Evolutionary conservation across 1,140 invertebrate genomes (phyloP).

Genomic region (Sinonovacula constricta): DNA sequence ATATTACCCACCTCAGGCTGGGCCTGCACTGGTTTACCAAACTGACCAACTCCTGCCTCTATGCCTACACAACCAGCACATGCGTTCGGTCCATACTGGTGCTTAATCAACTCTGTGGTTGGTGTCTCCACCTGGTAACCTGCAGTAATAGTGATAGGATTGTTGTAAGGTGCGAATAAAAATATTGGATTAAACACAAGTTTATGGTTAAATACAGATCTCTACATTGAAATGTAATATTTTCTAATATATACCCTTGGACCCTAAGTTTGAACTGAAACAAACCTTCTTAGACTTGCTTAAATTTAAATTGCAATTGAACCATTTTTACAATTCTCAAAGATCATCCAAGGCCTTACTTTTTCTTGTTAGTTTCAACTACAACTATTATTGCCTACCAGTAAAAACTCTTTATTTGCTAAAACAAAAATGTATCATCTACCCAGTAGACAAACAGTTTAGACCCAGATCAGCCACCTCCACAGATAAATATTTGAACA

Average conservation of each 20-base stretch:
- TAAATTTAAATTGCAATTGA: neutral
- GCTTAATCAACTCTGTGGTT: slow-evolving; percentile 50
- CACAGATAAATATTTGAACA: neutral
- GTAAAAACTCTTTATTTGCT: too few species aligned
- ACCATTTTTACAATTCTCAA: too few species aligned
- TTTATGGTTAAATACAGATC: neutral
- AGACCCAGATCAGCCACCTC: neutral
- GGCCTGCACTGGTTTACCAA: slow-evolving; percentile 23
- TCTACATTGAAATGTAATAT: neutral
- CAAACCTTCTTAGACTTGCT: neutral
- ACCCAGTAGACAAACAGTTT: neutral
- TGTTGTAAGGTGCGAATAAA: slow-evolving; percentile 31
- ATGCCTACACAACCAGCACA: slow-evolving; percentile 59
- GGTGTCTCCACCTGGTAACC: slow-evolving; percentile 61
- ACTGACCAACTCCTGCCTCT: slow-evolving; percentile 30
- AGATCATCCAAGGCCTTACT: too few species aligned
- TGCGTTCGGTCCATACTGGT: slow-evolving; percentile 54
- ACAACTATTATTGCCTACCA: too few species aligned
- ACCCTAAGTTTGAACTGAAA: neutral
- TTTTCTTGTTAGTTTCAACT: too few species aligned
- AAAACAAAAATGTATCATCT: too few species aligned
- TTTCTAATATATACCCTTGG: neutral
- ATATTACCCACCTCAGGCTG: neutral
- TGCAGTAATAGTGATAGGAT: slow-evolving; percentile 49
- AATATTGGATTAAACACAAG: neutral